Percentiles rank a stretch among this genome's conserved stretches.
These are phyloP conservation scores for Hemistola chrysoprasaria DNA, from an alignment of 2,888 invertebrate species.

Conservation along the genomic window DNA sequence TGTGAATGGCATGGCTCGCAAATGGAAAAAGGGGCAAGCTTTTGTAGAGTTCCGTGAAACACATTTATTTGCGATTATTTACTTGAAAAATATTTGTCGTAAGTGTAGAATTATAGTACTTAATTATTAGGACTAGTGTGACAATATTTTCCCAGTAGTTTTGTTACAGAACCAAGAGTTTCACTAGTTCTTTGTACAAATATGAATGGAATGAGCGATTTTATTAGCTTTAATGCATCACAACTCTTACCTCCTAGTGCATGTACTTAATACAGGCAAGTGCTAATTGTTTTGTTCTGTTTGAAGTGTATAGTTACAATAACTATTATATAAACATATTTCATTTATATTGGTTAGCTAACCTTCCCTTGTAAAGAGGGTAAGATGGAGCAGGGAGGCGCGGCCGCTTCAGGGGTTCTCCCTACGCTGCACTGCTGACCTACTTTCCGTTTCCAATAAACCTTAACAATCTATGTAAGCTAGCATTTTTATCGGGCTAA, in stretches of 20 bases:
- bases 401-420: constrained; percentile 44
- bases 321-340: too few relatives aligned
- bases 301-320: too few relatives aligned
- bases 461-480: constrained; percentile 25
- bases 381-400: constrained; percentile 31
- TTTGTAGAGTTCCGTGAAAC: constrained; percentile 7
- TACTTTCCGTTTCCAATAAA: constrained; percentile 52
- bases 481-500: constrained; percentile 13
- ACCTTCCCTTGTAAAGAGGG: constrained; percentile 30
- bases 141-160: too few relatives aligned
- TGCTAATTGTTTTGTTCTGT: too few relatives aligned
- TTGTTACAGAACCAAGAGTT: too few relatives aligned
- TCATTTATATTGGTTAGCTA: constrained; percentile 24
- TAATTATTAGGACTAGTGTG: too few relatives aligned
- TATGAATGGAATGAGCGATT: too few relatives aligned
- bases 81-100: constrained; percentile 6
- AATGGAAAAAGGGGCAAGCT: constrained; percentile 21
- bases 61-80: constrained; percentile 23
- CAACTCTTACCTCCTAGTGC: too few relatives aligned
- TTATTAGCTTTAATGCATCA: too few relatives aligned
- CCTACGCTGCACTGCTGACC: constrained; percentile 74
- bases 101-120: too few relatives aligned
- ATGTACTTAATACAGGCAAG: too few relatives aligned
- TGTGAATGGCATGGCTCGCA: constrained; percentile 8
- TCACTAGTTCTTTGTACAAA: too few relatives aligned